Base-by-base conservation (phyloP, 2,113 vertebrate species). In the Varanus komodoensis region DNA sequence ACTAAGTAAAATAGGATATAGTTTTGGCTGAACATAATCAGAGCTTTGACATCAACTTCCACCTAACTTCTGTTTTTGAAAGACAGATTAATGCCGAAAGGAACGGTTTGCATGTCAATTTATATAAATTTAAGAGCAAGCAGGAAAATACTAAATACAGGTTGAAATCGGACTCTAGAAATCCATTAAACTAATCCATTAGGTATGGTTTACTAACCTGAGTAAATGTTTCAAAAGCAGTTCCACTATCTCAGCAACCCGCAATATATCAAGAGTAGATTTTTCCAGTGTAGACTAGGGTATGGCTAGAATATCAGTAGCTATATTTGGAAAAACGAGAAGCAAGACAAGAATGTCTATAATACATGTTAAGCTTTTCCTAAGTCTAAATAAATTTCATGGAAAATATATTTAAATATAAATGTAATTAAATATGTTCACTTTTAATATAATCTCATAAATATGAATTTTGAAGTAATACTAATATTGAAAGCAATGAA, bases 331-430 rank as follows among this genome's bases (percentile, higher is more conserved):
- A 69, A 78, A 77, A 29, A 34, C 11, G 34, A 67, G 87, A 91
- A 83, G 93, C 81, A 91, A 83, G 92, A 88, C 54, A 85, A 82
- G 91, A 44, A 80, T 64, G 75, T 54, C 54, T 88, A 52, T 87
- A 73, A 89, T 86, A 91, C 85, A 80, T 1, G 61, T 61, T 50
- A 86, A 74, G 4, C 19, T 64, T 34, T 88, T 79, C 77, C 44
- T 68, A 82, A 25, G 77, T 88, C 87, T 77, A 19, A 92, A 79
- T 50, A 86, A 32, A 77, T 50, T 6, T 86, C 68, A 87, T 5
- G 1, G 34, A 89, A 93, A 93, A 86, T 25, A 79, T 78, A 84
- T 85, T 84, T 68, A 44, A 89, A 83, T 64, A 48, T 77, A 17
- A 52, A 82, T 38, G 48, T 79, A 87, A 91, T 89, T 44, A 11